Base-by-base conservation (phyloP, 2,797 vertebrate species). In the Amblyraja radiata region DNA sequence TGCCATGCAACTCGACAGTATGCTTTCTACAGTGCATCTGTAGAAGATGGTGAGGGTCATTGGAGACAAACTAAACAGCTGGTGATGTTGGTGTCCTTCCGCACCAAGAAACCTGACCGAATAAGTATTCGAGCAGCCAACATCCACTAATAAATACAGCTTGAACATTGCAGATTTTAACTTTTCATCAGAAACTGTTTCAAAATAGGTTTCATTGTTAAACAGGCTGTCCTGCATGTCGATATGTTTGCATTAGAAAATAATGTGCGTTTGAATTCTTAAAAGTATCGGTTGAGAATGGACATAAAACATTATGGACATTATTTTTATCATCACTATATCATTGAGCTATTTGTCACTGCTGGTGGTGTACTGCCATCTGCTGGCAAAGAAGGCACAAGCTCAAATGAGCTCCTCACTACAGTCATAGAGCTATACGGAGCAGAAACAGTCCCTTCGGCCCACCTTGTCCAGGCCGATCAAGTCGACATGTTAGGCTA, bases 351-450 rank as follows among this genome's bases (percentile, higher is more conserved):
- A 61, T 86, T 16, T 16, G 61, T 68, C 84, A 36, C 61, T 18
- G 16, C 84, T 32, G 65, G 84, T 36, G n/a, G 28, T 68, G 68
- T 88, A 88, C 84, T 88, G 84, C 61, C 84, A 88, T 32, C 84
- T 88, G 61, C 84, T 88, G 84, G 63, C 61, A 21, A 36, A 16
- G 32, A 36, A 14, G 61, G 36, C n/a, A 68, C 61, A n/a, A 21
- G 58, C 83, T 65, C 23, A 14, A 63, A 61, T n/a, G 54, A 25
- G 28, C 6, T 13, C 10, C 25, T 84, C 58, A 32, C 58, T 2
- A 1, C 46, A 46, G 46, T 46, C 46, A 46, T 46, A 2, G 46
- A 46, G 46, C 46, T 3, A 46, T 46, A 46, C 46, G 4, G 46
- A 46, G 5, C 46, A 46, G 46, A 46, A 46, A 46, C 2, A 46